phyloP scores from a whole-genome alignment of 2,797 vertebrate species.

The Tinamus major region DNA sequence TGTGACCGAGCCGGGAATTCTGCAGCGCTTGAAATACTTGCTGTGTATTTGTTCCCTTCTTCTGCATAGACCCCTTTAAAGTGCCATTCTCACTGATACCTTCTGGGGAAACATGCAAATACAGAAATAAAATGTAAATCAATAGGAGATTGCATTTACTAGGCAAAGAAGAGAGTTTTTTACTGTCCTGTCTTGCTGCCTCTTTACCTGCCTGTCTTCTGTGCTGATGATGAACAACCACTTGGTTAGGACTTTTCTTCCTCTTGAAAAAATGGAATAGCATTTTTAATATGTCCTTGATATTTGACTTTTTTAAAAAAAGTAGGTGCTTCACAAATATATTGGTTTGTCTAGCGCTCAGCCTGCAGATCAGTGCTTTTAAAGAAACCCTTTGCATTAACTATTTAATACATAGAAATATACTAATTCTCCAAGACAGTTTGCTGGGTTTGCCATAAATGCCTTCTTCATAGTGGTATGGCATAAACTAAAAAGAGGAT shows the following conservation, averaged over 20 bases:
- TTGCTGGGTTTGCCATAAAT: conserved; percentile 5
- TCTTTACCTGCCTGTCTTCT: neutral
- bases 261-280: neutral
- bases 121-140: neutral
- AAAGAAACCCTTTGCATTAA: neutral
- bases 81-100: neutral
- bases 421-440: neutral
- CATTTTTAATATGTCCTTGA: conserved; percentile 7
- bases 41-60: neutral
- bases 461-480: neutral
- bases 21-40: neutral
- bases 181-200: neutral
- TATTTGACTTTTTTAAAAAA: neutral
- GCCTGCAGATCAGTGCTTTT: neutral
- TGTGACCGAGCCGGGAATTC: neutral
- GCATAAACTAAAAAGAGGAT: neutral
- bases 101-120: neutral
- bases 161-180: neutral
- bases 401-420: neutral
- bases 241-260: neutral
- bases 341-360: neutral
- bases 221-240: neutral
- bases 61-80: neutral
- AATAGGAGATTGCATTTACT: neutral
- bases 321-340: neutral